Percentiles rank a stretch among this genome's conserved stretches.
Conservation (phyloP, 2,888 invertebrate genomes). For the Rotaria macrura region DNA sequence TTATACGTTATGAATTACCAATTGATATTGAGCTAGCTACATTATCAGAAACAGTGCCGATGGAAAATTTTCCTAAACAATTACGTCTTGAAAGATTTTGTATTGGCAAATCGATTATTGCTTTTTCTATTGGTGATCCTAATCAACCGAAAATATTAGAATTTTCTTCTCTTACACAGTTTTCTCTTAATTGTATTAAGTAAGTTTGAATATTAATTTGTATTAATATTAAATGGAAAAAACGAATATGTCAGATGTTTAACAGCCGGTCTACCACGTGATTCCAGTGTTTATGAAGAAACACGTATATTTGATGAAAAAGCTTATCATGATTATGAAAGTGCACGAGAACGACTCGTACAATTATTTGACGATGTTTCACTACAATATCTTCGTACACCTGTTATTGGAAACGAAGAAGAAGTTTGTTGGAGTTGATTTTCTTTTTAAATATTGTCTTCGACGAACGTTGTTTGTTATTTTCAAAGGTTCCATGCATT, state of each 20-base stretch:
- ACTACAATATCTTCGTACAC: neutral
- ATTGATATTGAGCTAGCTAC: conserved; percentile 28
- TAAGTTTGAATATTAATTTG: neutral
- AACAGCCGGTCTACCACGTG: neutral
- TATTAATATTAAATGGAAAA: neutral
- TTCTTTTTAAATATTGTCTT: neutral
- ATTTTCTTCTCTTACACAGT: conserved; percentile 28
- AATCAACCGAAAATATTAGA: conserved; percentile 23
- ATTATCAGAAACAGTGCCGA: conserved; percentile 13
- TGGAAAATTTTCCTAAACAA: conserved; percentile 1
- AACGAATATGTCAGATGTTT: neutral
- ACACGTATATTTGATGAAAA: neutral
- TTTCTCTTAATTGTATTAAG: neutral
- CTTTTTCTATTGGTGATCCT: conserved; percentile 22
- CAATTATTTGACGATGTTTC: neutral
- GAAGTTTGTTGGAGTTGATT: neutral
- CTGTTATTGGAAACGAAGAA: neutral
- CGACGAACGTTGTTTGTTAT: neutral
- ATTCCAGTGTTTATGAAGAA: neutral
- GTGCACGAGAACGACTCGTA: neutral
- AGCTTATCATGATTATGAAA: neutral
- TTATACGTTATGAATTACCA: conserved; percentile 33
- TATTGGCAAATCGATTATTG: conserved; percentile 31
- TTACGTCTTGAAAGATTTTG: conserved; percentile 21
- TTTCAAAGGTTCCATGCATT: neutral